Evolutionary conservation across 2,113 vertebrate species (phyloP), one percentile per base, ranked within the genome.

Genomic region (Macheiramphus alcinus): DNA sequence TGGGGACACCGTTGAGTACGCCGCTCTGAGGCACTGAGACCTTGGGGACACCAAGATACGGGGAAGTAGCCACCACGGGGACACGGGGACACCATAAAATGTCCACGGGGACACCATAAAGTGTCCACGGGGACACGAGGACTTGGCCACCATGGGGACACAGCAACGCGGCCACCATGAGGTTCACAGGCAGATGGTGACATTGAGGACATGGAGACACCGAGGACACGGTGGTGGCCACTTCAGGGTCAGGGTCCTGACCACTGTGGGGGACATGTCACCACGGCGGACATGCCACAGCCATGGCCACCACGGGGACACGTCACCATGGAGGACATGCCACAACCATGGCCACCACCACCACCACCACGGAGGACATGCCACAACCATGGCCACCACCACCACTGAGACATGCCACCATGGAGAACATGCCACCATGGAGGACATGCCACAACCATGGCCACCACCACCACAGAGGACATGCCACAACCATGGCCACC

Each of bases 71-170:
- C 63, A 68, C 63, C 32, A 19, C 23, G 16, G 45, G 68, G 59
- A 61, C n/a, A 48, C 4, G 13, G 36, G 63, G 27, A 65, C 40
- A 32, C 47, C 47, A 48, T 48, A 48, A 48, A 48, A 4, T 11
- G 22, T 48, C 23, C n/a, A 38, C 2, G 7, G 36, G 63, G 29
- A 65, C 40, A 34, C 23, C 48, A 26, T 50, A 50, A 50, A 50
- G 4, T 3, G 22, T 10, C 70, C 36, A 4, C 15, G 1, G 8
- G 29, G 52, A 14, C 40, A 5, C 0, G 14, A 72, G 63, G 19
- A 32, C 22, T 19, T 20, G 55, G 43, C 26, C n/a, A 38, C 53
- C 53, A 27, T 1, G 22, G 52, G 71, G 53, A 34, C 52, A 32
- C 9, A 10, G 10, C 10, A 13, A 50, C 25, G 6, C 4, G 36